Conservation (phyloP, 1,140 invertebrate species). For the Drosophila watanabei region DNA sequence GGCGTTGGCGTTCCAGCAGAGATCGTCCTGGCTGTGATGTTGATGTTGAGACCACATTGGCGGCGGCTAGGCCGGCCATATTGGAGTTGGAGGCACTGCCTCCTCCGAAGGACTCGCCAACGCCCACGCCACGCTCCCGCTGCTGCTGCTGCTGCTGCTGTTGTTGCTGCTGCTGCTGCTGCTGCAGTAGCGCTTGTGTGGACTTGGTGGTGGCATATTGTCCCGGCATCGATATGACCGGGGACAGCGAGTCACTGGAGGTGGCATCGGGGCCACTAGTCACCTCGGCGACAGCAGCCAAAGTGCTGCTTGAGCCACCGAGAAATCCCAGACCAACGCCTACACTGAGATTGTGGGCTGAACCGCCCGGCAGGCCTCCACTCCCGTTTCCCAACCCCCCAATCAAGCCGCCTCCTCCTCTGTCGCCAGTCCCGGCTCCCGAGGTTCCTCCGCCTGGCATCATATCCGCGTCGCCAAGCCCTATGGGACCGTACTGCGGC, state of each 20-base stretch:
- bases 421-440: neutral
- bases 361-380: constrained; percentile 21
- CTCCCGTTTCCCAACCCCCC: constrained; percentile 8
- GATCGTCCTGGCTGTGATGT: constrained; percentile 33
- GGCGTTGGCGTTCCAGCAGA: constrained; percentile 65
- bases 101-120: constrained; percentile 51
- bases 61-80: constrained; percentile 10
- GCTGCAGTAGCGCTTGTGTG: constrained; percentile 12
- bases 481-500: constrained; percentile 68
- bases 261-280: constrained; percentile 62
- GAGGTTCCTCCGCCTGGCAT: neutral
- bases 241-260: constrained; percentile 48
- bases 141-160: constrained; percentile 20
- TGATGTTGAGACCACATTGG: neutral
- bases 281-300: constrained; percentile 68
- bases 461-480: neutral
- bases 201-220: constrained; percentile 6
- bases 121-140: constrained; percentile 68
- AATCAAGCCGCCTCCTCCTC: neutral
- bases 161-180: constrained; percentile 11
- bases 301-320: constrained; percentile 55
- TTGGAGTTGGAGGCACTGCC: constrained; percentile 16
- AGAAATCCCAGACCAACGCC: constrained; percentile 39
- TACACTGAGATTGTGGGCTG: constrained; percentile 20
- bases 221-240: neutral